Evolutionary conservation across 2,113 vertebrate species (phyloP).

Genomic region (Tragelaphus strepsiceros): DNA sequence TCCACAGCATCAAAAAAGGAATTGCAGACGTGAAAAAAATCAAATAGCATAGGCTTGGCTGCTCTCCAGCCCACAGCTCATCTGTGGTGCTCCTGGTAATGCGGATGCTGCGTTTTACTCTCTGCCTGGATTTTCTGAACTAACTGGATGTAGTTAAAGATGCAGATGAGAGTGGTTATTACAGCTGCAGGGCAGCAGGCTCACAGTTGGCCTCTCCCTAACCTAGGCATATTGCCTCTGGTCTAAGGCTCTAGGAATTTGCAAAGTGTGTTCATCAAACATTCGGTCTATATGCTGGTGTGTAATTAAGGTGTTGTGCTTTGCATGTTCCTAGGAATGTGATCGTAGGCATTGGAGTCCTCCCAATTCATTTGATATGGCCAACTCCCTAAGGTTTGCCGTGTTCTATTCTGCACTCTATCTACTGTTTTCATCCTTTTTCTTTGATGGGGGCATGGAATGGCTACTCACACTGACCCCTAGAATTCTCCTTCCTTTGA

Average conservation of each 20-base stretch:
- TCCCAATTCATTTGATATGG: background rate
- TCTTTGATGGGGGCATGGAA: background rate
- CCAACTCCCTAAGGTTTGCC: background rate
- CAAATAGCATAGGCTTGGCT: background rate
- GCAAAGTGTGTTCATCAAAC: background rate
- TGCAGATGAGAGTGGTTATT: background rate
- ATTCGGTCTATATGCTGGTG: background rate
- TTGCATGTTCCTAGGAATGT: background rate
- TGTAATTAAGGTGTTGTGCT: background rate
- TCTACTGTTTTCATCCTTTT: background rate
- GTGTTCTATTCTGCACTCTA: fast-evolving
- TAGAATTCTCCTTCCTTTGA: background rate
- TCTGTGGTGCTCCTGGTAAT: background rate
- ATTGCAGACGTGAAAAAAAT: conserved; percentile 14
- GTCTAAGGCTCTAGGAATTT: background rate
- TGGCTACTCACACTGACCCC: background rate
- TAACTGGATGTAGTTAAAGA: background rate
- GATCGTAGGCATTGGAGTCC: background rate
- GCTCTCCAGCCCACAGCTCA: conserved; percentile 39
- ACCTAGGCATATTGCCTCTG: background rate
- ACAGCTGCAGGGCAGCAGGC: background rate
- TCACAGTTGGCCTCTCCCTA: background rate
- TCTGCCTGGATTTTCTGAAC: background rate
- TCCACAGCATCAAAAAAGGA: conserved; percentile 29
- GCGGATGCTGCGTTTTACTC: background rate